Evolutionary conservation across 2,888 invertebrate genomes (phyloP).

Genomic region (Bhutanitis thaidina): DNA sequence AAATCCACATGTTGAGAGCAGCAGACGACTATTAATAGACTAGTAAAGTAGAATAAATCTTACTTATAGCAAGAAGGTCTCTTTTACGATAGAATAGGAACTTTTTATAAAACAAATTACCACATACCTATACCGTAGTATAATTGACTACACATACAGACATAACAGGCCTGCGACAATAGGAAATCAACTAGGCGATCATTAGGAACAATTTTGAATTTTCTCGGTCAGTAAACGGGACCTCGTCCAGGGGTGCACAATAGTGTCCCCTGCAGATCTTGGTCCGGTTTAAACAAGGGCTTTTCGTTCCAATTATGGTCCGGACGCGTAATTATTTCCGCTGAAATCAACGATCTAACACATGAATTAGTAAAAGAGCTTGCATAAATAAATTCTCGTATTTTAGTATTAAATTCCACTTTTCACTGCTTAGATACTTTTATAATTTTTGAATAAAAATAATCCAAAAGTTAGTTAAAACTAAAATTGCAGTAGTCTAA

Average conservation of each 20-base stretch:
- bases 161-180: conserved; percentile 26
- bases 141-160: not conserved
- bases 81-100: too few species aligned
- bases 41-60: too few species aligned
- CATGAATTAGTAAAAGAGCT: conserved; percentile 18
- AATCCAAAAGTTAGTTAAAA: too few species aligned
- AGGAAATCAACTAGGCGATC: conserved; percentile 30
- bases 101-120: not conserved
- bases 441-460: too few species aligned
- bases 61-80: too few species aligned
- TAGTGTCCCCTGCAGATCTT: conserved; percentile 68
- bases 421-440: too few species aligned
- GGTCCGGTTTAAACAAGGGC: conserved; percentile 67
- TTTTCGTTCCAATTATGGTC: conserved; percentile 67
- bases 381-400: too few species aligned
- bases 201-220: conserved; percentile 65
- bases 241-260: conserved; percentile 46
- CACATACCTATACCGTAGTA: not conserved
- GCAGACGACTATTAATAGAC: too few species aligned
- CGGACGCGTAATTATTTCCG: conserved; percentile 69
- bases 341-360: conserved; percentile 42
- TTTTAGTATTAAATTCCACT: too few species aligned
- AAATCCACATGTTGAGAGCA: too few species aligned
- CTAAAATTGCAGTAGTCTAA: too few species aligned
- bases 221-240: conserved; percentile 61